Evolutionary conservation across 1,140 invertebrate species (phyloP), one percentile per base, ranked within the genome.

Genomic region (Metaphire vulgaris): DNA sequence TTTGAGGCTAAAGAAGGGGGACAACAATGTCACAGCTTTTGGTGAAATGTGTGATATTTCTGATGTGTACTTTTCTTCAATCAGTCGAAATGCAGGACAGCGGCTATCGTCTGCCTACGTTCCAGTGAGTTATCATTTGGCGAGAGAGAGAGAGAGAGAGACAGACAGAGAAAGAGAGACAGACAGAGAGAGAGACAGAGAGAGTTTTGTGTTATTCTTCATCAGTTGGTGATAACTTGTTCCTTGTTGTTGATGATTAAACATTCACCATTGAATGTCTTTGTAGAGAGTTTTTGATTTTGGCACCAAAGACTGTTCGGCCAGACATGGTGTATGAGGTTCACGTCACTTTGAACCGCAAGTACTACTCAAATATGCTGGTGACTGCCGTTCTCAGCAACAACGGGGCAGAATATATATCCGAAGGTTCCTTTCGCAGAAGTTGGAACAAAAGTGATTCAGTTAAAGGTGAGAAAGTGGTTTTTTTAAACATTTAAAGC

Each of bases 341-440:
- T 15, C 72, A 74, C n/a, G 33, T 74, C 14, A 41, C 56, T 0
- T n/a, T 74, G 33, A 56, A 56, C 72, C 29, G 33, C 1, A 41
- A 32, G 33, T 65, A 29, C 21, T 65, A 74, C 41, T 56, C 33
- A 2, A 33, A 74, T 26, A 65, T 65, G 72, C 28, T 41, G 29
- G 72, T 74, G 29, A 74, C 72, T 2, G 72, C 72, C 21, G 41
- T 74, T 29, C 72, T 74, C 32, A 74, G 72, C 72, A 41, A 56
- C 29, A 33, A 74, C 21, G 72, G 72, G 14, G 29, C 28, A 31
- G 32, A 74, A 29, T 74, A 74, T 33, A 65, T 65, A 6, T 33
- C 32, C 2, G 30, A 30, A 32, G 32, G 33, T 33, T 21, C 16
- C 69, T 12, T 71, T 71, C 69, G 33, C 29, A 2, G 69, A 71